phyloP scores from a whole-genome alignment of 2,888 invertebrate species.

The Eupithecia subumbrata region DNA sequence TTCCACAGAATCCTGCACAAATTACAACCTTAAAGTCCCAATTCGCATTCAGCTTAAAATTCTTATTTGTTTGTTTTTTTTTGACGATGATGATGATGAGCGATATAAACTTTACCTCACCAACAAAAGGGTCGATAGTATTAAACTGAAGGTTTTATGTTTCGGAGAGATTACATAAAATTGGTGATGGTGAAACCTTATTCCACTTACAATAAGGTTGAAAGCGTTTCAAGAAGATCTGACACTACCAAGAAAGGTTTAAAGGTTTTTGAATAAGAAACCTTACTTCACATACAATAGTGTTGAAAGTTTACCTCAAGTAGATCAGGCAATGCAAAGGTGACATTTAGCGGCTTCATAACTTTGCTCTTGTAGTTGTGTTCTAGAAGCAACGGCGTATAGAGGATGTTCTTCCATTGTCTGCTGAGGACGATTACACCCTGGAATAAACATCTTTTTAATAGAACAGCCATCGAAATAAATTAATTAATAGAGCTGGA shows the following conservation, averaged over 20 bases:
- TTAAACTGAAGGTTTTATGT: background rate
- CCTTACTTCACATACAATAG: background rate
- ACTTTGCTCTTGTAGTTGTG: slow-evolving; percentile 94
- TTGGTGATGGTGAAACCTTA: background rate
- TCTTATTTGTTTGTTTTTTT: background rate
- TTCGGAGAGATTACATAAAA: background rate
- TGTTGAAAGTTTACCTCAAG: slow-evolving; percentile 85
- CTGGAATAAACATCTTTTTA: slow-evolving; percentile 64
- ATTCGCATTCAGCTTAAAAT: background rate
- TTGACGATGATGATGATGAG: too few relatives aligned
- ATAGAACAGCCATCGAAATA: background rate
- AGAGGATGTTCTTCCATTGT: slow-evolving; percentile 98
- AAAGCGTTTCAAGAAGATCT: background rate
- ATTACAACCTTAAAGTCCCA: background rate
- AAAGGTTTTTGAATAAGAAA: background rate
- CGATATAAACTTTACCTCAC: too few relatives aligned
- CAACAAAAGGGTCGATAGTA: background rate
- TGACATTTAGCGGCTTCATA: slow-evolving; percentile 92
- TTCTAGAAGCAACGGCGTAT: slow-evolving; percentile 95
- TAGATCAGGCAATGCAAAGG: slow-evolving; percentile 93
- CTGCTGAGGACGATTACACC: slow-evolving; percentile 98
- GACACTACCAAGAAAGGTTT: background rate
- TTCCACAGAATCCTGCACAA: slow-evolving; percentile 72
- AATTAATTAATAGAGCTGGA: too few relatives aligned
- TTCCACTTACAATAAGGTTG: background rate